These are phyloP conservation scores for Lamellibrachia satsuma DNA, from an alignment of 2,888 invertebrate species.

Conservation along the genomic window DNA sequence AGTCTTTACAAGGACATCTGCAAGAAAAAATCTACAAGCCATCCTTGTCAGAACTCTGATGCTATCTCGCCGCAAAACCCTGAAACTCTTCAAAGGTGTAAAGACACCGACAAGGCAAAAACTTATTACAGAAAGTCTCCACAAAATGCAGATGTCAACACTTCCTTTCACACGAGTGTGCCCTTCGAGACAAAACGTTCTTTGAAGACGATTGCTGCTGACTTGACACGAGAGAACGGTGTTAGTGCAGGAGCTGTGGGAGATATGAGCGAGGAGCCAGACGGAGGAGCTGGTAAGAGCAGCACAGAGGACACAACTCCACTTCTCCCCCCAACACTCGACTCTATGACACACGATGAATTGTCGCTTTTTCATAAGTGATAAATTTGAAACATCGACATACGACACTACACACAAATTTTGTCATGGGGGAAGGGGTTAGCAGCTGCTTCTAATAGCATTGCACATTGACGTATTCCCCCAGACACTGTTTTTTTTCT, in stretches of 20 bases:
- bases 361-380: neutral
- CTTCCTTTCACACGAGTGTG: neutral
- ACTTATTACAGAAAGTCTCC: neutral
- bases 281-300: neutral
- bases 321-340: neutral
- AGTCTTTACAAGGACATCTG: slow-evolving; percentile 7
- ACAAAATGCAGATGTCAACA: neutral
- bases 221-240: neutral
- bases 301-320: neutral
- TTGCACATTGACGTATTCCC: too few relatives aligned
- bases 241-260: neutral
- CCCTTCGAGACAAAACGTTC: neutral
- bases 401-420: neutral
- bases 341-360: neutral
- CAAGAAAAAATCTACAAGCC: neutral
- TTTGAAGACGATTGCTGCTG: neutral
- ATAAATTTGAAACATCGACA: too few relatives aligned
- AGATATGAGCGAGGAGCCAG: neutral
- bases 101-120: neutral
- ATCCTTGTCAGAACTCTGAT: neutral
- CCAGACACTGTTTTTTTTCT: neutral
- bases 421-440: neutral
- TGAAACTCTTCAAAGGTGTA: neutral
- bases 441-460: neutral
- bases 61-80: neutral